Conservation (phyloP, 2,113 vertebrate genomes). For the Romanogobio albipinnatus region DNA sequence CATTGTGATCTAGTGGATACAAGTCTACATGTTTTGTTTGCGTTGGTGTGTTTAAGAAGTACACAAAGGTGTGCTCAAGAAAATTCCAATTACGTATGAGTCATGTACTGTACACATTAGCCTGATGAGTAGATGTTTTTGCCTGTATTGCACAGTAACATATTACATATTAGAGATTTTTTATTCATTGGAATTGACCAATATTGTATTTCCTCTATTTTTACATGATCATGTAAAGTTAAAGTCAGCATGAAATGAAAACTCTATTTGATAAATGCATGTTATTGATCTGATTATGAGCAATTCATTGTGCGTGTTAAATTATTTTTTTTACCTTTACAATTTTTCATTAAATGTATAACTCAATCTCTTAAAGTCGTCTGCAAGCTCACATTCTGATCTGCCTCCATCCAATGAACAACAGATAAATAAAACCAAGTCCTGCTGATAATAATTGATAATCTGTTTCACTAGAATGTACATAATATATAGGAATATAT, state of each 20-base stretch:
- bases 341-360: too few relatives aligned
- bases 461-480: neutral
- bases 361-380: too few relatives aligned
- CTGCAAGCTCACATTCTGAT: too few relatives aligned
- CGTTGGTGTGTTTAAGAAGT: neutral
- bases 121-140: neutral
- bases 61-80: neutral
- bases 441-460: neutral
- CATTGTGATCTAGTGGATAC: constrained; percentile 7
- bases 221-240: neutral
- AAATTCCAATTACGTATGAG: neutral
- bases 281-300: neutral
- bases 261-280: neutral
- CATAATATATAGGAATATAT: neutral
- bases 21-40: neutral
- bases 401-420: too few relatives aligned
- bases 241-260: neutral
- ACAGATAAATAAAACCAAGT: too few relatives aligned
- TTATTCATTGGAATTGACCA: neutral
- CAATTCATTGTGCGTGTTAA: neutral
- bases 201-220: neutral
- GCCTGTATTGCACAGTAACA: neutral
- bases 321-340: too few relatives aligned
- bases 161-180: neutral
- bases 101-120: too few relatives aligned